A percentile compares a stretch with the other conserved stretches of the same genome.
phyloP scores from a whole-genome alignment of 2,888 invertebrate genomes.

The Amblyjoppa fuscipennis region DNA sequence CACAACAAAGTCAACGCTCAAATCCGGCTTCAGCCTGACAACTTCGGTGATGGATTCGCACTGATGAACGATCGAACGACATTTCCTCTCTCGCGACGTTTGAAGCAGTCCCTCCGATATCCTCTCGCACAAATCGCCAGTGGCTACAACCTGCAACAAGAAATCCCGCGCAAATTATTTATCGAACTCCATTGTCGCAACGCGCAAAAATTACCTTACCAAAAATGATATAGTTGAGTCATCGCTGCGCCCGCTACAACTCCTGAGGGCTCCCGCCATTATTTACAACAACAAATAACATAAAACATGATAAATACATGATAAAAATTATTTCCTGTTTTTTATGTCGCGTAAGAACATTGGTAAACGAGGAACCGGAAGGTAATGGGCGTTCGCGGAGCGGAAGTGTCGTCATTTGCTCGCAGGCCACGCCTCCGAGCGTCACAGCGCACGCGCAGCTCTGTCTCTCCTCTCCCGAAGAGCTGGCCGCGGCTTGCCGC shows the following conservation, averaged over 20 bases:
- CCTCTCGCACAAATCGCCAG: slow-evolving; percentile 76
- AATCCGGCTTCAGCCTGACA: slow-evolving; percentile 66
- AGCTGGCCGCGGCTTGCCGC: slow-evolving; percentile 17
- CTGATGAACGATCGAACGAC: slow-evolving; percentile 77
- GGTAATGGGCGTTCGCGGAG: neutral
- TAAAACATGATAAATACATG: slow-evolving; percentile 51
- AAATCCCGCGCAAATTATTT: slow-evolving; percentile 34
- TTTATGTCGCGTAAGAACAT: slow-evolving; percentile 13
- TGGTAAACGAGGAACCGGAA: slow-evolving; percentile 37
- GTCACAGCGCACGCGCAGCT: slow-evolving; percentile 4
- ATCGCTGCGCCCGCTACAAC: slow-evolving; percentile 70
- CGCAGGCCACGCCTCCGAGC: slow-evolving; percentile 12
- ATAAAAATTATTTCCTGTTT: slow-evolving; percentile 30
- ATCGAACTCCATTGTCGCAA: neutral
- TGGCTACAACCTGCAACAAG: slow-evolving; percentile 77
- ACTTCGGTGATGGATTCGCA: slow-evolving; percentile 79
- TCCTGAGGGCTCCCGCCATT: slow-evolving; percentile 78
- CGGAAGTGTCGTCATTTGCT: slow-evolving; percentile 36
- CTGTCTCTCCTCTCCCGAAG: neutral
- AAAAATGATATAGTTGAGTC: slow-evolving; percentile 75
- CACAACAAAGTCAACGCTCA: slow-evolving; percentile 80
- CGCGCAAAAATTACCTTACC: slow-evolving; percentile 70
- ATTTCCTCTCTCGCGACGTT: slow-evolving; percentile 73
- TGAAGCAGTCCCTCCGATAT: slow-evolving; percentile 76
- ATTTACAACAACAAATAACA: slow-evolving; percentile 34